phyloP scores from a whole-genome alignment of 2,113 vertebrate genomes.

The Lampris megalopsis region DNA sequence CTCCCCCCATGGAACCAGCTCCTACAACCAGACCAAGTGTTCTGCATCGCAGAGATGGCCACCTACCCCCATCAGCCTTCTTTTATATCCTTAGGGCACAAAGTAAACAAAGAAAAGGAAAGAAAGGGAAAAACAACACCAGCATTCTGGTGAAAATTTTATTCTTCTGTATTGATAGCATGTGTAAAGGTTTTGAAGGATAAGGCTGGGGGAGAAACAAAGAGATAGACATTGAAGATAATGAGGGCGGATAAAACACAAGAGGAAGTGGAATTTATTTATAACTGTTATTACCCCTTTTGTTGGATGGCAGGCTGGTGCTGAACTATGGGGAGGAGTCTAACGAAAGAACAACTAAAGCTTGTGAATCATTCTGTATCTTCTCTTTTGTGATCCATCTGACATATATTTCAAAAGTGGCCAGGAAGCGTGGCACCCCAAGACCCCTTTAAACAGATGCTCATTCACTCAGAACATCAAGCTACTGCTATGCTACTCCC shows the following conservation, averaged over 20 bases:
- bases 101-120: slow-evolving; percentile 24
- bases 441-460: slow-evolving; percentile 57
- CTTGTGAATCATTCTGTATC: neutral
- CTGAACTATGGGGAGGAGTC: neutral
- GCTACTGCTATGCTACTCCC: slow-evolving; percentile 22
- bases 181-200: neutral
- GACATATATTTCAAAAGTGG: slow-evolving; percentile 56
- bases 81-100: slow-evolving; percentile 23
- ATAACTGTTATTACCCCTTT: too few relatives aligned
- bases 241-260: too few relatives aligned
- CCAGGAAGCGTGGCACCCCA: slow-evolving; percentile 49
- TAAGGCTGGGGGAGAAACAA: neutral
- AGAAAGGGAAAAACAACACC: slow-evolving; percentile 13
- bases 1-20: slow-evolving; percentile 61
- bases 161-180: neutral
- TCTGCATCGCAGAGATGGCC: slow-evolving; percentile 58
- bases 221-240: neutral
- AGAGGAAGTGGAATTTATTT: too few relatives aligned
- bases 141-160: slow-evolving; percentile 8
- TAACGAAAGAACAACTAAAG: neutral
- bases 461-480: slow-evolving; percentile 48
- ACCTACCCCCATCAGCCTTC: slow-evolving; percentile 13
- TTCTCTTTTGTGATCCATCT: slow-evolving; percentile 21
- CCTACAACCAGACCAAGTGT: slow-evolving; percentile 72
- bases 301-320: too few relatives aligned